Evolutionary conservation across 2,797 vertebrate genomes (phyloP), one percentile per base, ranked within the genome.

Genomic region (Mastacembelus armatus): DNA sequence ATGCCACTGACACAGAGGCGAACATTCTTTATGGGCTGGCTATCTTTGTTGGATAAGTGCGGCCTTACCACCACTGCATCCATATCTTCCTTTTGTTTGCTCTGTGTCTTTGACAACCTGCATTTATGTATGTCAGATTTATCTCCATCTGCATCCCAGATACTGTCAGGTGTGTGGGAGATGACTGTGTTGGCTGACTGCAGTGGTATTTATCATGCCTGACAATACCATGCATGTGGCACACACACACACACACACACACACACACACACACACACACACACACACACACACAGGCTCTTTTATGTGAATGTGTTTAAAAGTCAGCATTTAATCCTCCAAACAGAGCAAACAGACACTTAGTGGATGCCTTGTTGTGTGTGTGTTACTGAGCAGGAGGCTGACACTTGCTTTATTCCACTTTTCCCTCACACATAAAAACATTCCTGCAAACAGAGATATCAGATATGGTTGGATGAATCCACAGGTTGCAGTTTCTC

Each of bases 81-180:
- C 33, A 14, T 30, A 51, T 72, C 12, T 58, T 43, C 39, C 19
- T 40, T 52, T 59, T 24, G 48, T 67, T 32, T 38, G 1, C 10
- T 57, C 2, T 47, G n/a, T 64, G 57, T 48, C 58, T 43, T 48
- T 67, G 57, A 18, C 66, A 50, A 57, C 27, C 47, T 66, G 43
- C 33, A 42, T 36, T 29, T 36, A 33, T 68, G 54, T 40, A 43
- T 47, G 47, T 59, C 50, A 79, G 52, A 71, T 87, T 62, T 74
- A 74, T 65, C 58, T 85, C 61, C 22, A 66, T 44, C 61, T 56
- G 69, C 63, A 80, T 77, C 67, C 75, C 26, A 60, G 78, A 82
- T 72, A 84, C 63, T 73, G 66, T 61, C 47, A n/a, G 14, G 39
- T 44, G 57, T 75, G 77, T 81, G 75, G 68, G 74, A 80, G 78